A percentile compares a stretch with the other conserved stretches of the same genome.
Conservation (phyloP, 2,113 vertebrate species). For the Fulica atra region DNA sequence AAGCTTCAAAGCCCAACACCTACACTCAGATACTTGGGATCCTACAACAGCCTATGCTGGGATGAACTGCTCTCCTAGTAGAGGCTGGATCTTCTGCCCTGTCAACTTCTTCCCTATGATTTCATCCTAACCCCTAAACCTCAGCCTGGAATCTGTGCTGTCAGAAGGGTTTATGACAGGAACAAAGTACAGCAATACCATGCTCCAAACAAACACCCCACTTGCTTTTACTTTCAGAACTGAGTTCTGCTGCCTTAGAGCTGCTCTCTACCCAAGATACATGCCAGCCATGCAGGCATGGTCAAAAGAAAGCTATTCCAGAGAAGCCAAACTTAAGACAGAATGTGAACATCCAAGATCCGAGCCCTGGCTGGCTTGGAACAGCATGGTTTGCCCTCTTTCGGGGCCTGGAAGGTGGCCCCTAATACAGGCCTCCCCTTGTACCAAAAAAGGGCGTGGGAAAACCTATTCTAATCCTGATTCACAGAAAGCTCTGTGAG, state of each 20-base stretch:
- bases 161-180: not conserved
- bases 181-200: not conserved
- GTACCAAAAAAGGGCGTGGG: not conserved
- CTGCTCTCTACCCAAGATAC: not conserved
- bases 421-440: not conserved
- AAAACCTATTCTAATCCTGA: not conserved
- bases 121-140: conserved; percentile 7
- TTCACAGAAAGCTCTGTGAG: not conserved
- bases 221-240: conserved; percentile 39
- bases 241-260: not conserved
- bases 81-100: not conserved
- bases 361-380: not conserved
- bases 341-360: not conserved
- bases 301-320: not conserved
- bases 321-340: not conserved
- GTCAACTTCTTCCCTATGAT: not conserved
- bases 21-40: not conserved
- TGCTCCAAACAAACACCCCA: not conserved
- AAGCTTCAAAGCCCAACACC: not conserved
- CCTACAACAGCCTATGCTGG: not conserved
- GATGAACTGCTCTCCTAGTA: not conserved
- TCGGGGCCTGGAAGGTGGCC: not conserved
- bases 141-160: not conserved
- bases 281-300: not conserved
- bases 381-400: not conserved